Evolutionary conservation across 2,113 vertebrate genomes (phyloP), one percentile per base, ranked within the genome.

Genomic region (Leucopsar rothschildi): DNA sequence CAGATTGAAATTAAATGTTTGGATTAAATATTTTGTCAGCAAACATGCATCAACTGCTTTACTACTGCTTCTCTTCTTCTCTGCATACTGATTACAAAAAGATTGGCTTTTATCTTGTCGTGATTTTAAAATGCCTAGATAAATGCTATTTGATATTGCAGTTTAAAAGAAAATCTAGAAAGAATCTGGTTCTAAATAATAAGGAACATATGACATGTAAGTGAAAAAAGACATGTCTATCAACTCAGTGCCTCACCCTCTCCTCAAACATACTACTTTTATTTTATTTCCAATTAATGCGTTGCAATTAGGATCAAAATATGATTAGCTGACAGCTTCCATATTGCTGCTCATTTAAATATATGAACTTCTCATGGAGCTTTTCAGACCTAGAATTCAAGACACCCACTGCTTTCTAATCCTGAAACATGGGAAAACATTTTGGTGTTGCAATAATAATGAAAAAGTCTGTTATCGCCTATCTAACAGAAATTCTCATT

Each of bases 1-100:
- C 98, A 98, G 98, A 98, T 98, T 98, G 98, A 98, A 98, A 98
- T 98, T 98, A 98, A 98, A 98, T 98, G 97, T 98, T 98, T 98
- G 98, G 97, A 98, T 98, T 98, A 98, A 98, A 98, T 98, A 98
- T 98, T 98, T 98, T 98, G 98, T 98, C 98, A 98, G 98, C 97
- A 98, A 98, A 98, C 97, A 98, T 97, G 97, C 95, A 98, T 97
- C 97, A 97, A 97, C 97, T 98, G 97, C 97, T 97, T 98, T 96
- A 93, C 97, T 96, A 94, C 95, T 94, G 94, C 95, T 97, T 72
- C 95, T 96, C 93, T 87, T 97, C 97, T 94, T 97, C 96, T 98
- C 95, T 98, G 98, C 97, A 98, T 98, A 98, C 98, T 98, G 98
- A 98, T 98, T 98, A 98, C 85, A 97, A 82, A 97, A 98, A 97